phyloP scores from a whole-genome alignment of 64 coral and sea anemone genomes.

The Montipora cactus region DNA sequence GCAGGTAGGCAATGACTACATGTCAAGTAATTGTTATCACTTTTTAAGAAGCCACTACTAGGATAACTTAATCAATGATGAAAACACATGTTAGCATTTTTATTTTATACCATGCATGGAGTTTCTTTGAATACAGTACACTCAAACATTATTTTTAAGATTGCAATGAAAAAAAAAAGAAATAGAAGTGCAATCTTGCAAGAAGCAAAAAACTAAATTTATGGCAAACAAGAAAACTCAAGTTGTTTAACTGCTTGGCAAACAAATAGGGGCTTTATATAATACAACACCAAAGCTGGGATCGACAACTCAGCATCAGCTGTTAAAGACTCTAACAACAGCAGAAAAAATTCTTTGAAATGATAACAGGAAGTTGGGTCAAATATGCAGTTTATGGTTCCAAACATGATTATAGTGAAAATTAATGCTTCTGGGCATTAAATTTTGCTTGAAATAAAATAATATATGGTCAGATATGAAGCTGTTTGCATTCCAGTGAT shows the following conservation, averaged over 20 bases:
- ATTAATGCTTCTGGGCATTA: not conserved
- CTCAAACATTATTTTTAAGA: no score
- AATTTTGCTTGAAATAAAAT: not conserved
- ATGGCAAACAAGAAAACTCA: not conserved
- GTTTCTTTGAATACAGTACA: no score
- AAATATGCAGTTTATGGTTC: conserved; percentile 5
- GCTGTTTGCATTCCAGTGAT: not conserved
- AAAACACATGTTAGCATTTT: no score
- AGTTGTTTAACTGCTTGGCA: not conserved
- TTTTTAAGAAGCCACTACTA: not conserved
- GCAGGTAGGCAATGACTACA: no score
- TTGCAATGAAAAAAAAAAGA: no score
- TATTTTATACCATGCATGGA: no score
- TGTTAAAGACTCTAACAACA: not conserved
- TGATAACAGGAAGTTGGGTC: conserved; percentile 30
- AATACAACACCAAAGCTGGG: not conserved
- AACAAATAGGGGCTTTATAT: not conserved
- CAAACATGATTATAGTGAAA: not conserved
- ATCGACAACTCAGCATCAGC: not conserved
- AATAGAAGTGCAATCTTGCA: no score
- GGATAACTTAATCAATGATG: no score
- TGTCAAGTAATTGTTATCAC: not conserved
- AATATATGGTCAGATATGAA: not conserved
- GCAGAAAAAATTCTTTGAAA: conserved; percentile 32
- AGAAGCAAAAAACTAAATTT: no score